Conservation (phyloP, 2,888 invertebrate genomes). For the Rhorus exstirpatorius region DNA sequence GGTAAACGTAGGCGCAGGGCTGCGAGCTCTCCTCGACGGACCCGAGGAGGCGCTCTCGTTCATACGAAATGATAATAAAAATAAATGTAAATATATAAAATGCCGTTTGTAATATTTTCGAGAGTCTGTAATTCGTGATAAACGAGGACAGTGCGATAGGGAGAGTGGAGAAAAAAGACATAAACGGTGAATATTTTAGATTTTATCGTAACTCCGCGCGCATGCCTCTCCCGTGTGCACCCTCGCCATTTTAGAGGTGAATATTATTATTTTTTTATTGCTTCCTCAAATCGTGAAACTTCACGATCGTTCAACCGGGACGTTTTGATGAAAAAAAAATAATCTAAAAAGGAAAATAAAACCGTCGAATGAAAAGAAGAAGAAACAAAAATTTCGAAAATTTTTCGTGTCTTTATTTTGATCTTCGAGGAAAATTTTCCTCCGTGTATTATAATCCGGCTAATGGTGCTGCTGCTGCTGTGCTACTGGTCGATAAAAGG, state of each 20-base stretch:
- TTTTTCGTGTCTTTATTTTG: not conserved
- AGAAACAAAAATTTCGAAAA: constrained; percentile 25
- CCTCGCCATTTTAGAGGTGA: constrained; percentile 86
- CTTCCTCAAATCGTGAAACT: constrained; percentile 36
- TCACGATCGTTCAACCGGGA: not conserved
- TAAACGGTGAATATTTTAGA: constrained; percentile 65
- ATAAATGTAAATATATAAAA: no score
- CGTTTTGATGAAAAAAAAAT: not conserved
- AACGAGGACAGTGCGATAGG: no score
- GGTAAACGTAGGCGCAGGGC: constrained; percentile 71
- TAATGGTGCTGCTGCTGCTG: constrained; percentile 38
- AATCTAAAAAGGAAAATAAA: constrained; percentile 28
- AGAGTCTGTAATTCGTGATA: constrained; percentile 50
- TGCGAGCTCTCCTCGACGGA: constrained; percentile 65
- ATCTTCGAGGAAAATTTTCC: constrained; percentile 26
- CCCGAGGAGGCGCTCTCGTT: constrained; percentile 30
- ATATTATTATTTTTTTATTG: constrained; percentile 76
- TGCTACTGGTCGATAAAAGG: constrained; percentile 65
- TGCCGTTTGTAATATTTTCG: constrained; percentile 59
- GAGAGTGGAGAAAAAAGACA: constrained; percentile 45
- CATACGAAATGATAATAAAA: no score
- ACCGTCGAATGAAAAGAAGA: not conserved
- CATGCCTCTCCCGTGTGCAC: constrained; percentile 77
- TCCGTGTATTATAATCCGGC: constrained; percentile 36
- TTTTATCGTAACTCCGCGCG: no score